Evolutionary conservation across 2,797 vertebrate species (phyloP), one percentile per base, ranked within the genome.

Genomic region (Distichodus sexfasciatus): DNA sequence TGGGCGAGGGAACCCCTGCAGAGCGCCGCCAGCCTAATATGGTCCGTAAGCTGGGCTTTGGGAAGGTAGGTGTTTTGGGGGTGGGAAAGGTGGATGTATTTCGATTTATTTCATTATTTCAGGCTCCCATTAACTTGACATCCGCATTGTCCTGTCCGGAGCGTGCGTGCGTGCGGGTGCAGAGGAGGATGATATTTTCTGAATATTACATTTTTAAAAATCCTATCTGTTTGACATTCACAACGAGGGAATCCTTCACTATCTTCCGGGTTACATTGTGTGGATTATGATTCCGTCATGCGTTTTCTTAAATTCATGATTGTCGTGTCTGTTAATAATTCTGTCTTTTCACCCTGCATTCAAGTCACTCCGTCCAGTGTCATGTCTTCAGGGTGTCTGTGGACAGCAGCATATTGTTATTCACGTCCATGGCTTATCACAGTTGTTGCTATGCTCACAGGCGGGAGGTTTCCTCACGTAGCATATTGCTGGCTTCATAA

Each of bases 191-290:
- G 61, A 23, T 55, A 48, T 69, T 57, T 63, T 57, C 19, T 41
- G 24, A 7, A 66, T 62, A 67, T 63, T n/a, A 50, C 17, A 24
- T 41, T 21, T 15, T 17, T 54, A 11, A 23, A 44, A 53, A 79
- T 69, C 71, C 78, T 65, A 69, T 77, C 71, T 75, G 64, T 44
- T 74, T 82, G 75, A 77, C 75, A 74, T 76, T 76, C n/a, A n/a
- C n/a, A n/a, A n/a, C n/a, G n/a, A n/a, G n/a, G n/a, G n/a, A n/a
- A n/a, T n/a, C n/a, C n/a, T n/a, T n/a, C n/a, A n/a, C n/a, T n/a
- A n/a, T n/a, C n/a, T n/a, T n/a, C n/a, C n/a, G n/a, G n/a, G n/a
- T n/a, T n/a, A n/a, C n/a, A n/a, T n/a, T n/a, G n/a, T n/a, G n/a
- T n/a, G n/a, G n/a, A n/a, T n/a, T n/a, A n/a, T n/a, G n/a, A n/a